These are phyloP conservation scores for Cecidostiba fungosa DNA, from an alignment of 2,888 invertebrate genomes.

Conservation along the genomic window DNA sequence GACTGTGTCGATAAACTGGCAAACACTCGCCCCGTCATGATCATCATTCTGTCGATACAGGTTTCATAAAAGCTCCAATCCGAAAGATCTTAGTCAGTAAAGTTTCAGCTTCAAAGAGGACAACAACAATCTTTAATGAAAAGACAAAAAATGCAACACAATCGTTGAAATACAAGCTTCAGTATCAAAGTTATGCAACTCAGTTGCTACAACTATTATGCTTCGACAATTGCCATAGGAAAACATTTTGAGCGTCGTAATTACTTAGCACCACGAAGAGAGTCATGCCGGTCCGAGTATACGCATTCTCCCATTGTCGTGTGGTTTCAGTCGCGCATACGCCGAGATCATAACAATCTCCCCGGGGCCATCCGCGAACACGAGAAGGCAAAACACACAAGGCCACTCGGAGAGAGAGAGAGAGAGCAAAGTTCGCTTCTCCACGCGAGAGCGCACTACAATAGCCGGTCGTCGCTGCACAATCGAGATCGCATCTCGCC, in stretches of 20 bases:
- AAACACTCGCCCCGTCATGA: neutral
- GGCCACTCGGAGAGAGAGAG: neutral
- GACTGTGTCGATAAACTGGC: conserved; percentile 11
- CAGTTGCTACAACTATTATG: neutral
- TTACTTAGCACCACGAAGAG: neutral
- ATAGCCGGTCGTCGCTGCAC: neutral
- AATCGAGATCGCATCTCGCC: conserved; percentile 49
- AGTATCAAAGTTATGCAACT: neutral
- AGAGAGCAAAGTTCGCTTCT: conserved; percentile 18
- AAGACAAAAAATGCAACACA: no score
- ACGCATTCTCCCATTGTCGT: neutral
- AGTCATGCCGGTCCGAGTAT: neutral
- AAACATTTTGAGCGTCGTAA: neutral
- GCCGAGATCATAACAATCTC: neutral
- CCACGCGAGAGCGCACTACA: neutral
- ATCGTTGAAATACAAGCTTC: neutral
- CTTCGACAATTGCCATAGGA: neutral
- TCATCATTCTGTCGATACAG: neutral
- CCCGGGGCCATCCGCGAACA: neutral
- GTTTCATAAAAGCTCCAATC: neutral
- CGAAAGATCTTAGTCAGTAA: no score
- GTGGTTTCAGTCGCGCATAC: neutral
- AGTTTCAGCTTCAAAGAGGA: neutral
- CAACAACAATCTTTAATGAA: neutral
- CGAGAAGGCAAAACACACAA: conserved; percentile 6